These are phyloP conservation scores for Rhingia campestris DNA, from an alignment of 2,888 invertebrate genomes.

Conservation along the genomic window DNA sequence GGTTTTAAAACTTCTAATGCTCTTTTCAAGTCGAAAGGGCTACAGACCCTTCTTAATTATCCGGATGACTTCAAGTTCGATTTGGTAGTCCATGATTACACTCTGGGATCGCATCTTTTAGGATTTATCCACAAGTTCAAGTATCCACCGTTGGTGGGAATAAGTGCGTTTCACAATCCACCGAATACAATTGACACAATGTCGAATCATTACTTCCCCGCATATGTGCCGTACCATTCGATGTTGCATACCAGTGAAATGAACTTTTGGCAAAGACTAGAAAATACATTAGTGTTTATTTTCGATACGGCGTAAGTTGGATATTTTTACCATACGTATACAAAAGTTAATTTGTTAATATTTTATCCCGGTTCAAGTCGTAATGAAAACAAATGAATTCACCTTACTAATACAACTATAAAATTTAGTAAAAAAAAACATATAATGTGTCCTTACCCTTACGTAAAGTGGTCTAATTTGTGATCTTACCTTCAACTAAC, in stretches of 20 bases:
- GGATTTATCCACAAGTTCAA: slow-evolving; percentile 79
- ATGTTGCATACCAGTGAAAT: slow-evolving; percentile 73
- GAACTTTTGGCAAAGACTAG: slow-evolving; percentile 76
- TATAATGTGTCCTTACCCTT: too few species aligned
- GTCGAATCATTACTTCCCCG: slow-evolving; percentile 77
- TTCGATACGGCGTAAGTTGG: slow-evolving; percentile 75
- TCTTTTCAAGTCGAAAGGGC: slow-evolving; percentile 74
- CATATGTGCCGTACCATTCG: slow-evolving; percentile 76
- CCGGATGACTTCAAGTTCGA: slow-evolving; percentile 79
- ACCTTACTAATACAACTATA: too few species aligned
- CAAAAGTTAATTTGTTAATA: too few species aligned
- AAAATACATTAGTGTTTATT: slow-evolving; percentile 75
- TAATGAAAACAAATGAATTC: too few species aligned
- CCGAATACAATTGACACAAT: slow-evolving; percentile 74
- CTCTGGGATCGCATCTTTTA: slow-evolving; percentile 77
- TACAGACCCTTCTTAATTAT: slow-evolving; percentile 76
- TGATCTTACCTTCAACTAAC: too few species aligned
- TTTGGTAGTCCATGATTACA: slow-evolving; percentile 79
- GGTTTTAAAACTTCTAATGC: slow-evolving; percentile 49
- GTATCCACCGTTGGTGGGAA: slow-evolving; percentile 78
- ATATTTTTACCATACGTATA: too few species aligned
- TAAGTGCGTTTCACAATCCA: slow-evolving; percentile 76
- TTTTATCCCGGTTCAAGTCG: too few species aligned
- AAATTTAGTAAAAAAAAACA: too few species aligned
- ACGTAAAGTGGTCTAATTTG: too few species aligned